Evolutionary conservation across 2,888 invertebrate species (phyloP).

Genomic region (Eumerus sabulonum): DNA sequence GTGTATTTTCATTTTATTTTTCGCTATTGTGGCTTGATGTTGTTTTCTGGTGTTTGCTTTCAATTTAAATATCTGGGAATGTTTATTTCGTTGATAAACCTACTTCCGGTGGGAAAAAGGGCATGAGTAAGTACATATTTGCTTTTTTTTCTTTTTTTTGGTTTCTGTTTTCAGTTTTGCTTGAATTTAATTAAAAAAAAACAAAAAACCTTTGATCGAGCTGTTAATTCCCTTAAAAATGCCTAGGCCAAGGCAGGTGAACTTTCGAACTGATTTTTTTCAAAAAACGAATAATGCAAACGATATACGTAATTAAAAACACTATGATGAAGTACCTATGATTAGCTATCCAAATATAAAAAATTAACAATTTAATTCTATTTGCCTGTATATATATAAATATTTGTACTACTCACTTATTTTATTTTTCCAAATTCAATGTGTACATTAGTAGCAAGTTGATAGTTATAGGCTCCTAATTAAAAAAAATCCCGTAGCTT

Average conservation of each 20-base stretch:
- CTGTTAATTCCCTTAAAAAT: too few relatives aligned
- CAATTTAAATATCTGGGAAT: not conserved
- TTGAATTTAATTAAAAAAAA: not conserved
- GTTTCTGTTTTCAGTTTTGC: too few relatives aligned
- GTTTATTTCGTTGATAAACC: not conserved
- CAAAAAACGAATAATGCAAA: slow-evolving; percentile 54
- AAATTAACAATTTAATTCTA: slow-evolving; percentile 39
- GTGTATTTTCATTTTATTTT: slow-evolving; percentile 38
- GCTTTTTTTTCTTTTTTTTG: not conserved
- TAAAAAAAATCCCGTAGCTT: slow-evolving; percentile 26
- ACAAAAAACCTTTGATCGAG: too few relatives aligned
- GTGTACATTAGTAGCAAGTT: slow-evolving; percentile 51
- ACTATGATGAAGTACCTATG: slow-evolving; percentile 69
- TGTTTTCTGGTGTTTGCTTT: not conserved
- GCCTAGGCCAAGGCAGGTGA: slow-evolving; percentile 31
- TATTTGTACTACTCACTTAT: not conserved
- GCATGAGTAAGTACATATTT: too few relatives aligned
- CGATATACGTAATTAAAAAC: slow-evolving; percentile 71
- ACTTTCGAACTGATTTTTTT: slow-evolving; percentile 55
- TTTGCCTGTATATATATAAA: slow-evolving; percentile 71
- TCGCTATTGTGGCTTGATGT: slow-evolving; percentile 13
- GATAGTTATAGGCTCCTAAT: slow-evolving; percentile 29
- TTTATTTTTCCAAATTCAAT: slow-evolving; percentile 41
- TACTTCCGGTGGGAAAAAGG: not conserved
- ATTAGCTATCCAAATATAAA: slow-evolving; percentile 59